A percentile compares a stretch with the other conserved stretches of the same genome.
These are phyloP conservation scores for Vollenhovia emeryi DNA, from an alignment of 1,140 invertebrate genomes.

Conservation along the genomic window DNA sequence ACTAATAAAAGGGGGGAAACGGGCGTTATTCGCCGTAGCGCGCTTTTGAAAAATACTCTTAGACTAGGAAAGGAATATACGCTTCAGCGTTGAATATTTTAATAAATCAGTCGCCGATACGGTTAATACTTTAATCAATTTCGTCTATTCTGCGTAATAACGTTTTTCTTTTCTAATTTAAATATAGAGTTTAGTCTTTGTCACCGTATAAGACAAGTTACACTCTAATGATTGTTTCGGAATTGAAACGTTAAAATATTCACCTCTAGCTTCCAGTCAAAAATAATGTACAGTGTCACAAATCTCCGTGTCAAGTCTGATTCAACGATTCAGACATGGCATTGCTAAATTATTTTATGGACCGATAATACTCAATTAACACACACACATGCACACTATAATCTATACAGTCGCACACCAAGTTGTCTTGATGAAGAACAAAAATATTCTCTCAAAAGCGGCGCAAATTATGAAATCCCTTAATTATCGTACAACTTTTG, in stretches of 20 bases:
- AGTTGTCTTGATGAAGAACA: neutral
- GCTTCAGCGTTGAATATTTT: slow-evolving; percentile 48
- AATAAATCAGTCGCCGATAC: slow-evolving; percentile 59
- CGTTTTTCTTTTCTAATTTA: neutral
- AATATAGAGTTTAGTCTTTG: neutral
- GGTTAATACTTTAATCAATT: slow-evolving; percentile 62
- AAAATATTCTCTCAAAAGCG: slow-evolving; percentile 2
- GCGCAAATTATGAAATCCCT: neutral
- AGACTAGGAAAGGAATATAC: slow-evolving; percentile 60
- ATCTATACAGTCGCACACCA: neutral
- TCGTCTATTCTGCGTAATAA: neutral
- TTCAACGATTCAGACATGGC: neutral
- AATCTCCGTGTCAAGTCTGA: neutral
- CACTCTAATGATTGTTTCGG: neutral
- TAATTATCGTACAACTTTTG: no score
- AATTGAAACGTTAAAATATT: neutral
- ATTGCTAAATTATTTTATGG: slow-evolving; percentile 5
- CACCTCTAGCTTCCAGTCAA: neutral
- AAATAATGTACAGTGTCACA: neutral
- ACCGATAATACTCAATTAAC: slow-evolving; percentile 33
- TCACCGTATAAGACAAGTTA: neutral
- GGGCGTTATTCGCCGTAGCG: neutral
- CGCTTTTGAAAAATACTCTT: slow-evolving; percentile 57
- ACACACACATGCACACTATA: no score
- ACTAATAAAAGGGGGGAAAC: no score